A percentile compares a stretch with the other conserved stretches of the same genome.
Evolutionary conservation across 2,888 invertebrate genomes (phyloP).

Genomic region (Allolobophora icterica): DNA sequence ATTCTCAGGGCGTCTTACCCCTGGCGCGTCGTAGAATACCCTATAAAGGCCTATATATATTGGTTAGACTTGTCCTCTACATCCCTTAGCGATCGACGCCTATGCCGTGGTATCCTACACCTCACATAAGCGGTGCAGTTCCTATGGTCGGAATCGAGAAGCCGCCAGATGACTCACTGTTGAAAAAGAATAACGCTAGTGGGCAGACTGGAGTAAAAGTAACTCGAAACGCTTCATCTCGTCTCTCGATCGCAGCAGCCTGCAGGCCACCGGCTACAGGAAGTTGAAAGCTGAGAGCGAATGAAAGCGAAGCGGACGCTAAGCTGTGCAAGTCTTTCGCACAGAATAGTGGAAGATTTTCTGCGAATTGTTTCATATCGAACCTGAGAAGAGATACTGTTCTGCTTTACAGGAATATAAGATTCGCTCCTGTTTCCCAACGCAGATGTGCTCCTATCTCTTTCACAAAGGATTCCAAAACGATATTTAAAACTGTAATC

Average conservation of each 20-base stretch:
- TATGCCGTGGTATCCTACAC: not conserved
- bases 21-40: no score
- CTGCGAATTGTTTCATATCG: not conserved
- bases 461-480: no score
- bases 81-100: no score
- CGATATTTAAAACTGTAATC: not conserved
- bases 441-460: no score
- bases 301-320: not conserved
- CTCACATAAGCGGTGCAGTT: not conserved
- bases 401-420: not conserved
- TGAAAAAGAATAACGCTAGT: not conserved
- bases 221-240: not conserved
- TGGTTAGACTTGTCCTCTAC: no score
- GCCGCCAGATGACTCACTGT: not conserved
- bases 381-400: not conserved
- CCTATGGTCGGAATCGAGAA: not conserved
- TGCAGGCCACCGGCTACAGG: not conserved
- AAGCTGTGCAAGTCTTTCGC: not conserved
- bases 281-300: not conserved
- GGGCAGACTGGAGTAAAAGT: not conserved
- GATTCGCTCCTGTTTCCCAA: not conserved
- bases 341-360: not conserved
- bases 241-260: not conserved
- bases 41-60: no score
- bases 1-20: no score